Evolutionary conservation across 2,113 vertebrate genomes (phyloP).

Genomic region (Caloenas nicobarica): DNA sequence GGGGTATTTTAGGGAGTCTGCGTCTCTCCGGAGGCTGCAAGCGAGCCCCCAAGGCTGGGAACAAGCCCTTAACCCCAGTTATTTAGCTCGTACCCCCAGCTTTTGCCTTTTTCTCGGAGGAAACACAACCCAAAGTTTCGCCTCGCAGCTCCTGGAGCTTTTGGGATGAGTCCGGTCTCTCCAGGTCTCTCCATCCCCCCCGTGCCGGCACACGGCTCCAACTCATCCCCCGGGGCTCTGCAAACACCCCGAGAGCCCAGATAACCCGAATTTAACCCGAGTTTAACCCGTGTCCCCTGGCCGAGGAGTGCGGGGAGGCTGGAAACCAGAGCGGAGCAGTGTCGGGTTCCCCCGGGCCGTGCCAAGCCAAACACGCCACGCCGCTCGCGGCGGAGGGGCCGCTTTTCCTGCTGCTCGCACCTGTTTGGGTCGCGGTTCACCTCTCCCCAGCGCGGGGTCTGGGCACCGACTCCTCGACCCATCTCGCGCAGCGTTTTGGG

Average conservation of each 20-base stretch:
- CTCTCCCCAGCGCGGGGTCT: background rate
- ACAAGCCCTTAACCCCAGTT: too few species aligned
- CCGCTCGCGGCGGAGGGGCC: background rate
- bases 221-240: rapidly evolving
- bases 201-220: too few species aligned
- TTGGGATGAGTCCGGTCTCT: too few species aligned
- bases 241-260: background rate
- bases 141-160: too few species aligned
- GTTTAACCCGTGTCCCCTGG: background rate
- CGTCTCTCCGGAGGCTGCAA: too few species aligned
- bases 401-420: background rate
- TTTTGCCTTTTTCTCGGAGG: too few species aligned
- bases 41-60: too few species aligned
- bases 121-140: too few species aligned
- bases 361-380: slow-evolving; percentile 23
- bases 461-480: background rate
- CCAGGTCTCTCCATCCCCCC: too few species aligned
- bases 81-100: too few species aligned
- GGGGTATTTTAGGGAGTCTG: too few species aligned
- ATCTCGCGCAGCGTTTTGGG: rapidly evolving
- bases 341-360: background rate
- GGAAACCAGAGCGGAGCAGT: background rate
- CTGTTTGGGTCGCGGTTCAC: background rate
- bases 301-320: background rate
- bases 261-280: background rate